Evolutionary conservation across 2,797 vertebrate genomes (phyloP).

Genomic region (Myotis findleyi): DNA sequence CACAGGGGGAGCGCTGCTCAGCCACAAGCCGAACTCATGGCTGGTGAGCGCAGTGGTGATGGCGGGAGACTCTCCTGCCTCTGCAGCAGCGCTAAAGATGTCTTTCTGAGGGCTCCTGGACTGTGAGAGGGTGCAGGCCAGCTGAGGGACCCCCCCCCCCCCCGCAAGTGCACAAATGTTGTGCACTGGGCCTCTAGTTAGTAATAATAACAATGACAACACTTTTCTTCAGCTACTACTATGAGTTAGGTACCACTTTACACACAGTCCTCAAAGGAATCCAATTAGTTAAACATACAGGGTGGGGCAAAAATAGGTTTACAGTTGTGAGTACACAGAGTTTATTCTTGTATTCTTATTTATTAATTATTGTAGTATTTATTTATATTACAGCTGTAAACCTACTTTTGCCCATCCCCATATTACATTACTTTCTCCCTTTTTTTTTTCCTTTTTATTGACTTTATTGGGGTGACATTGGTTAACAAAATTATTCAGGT

Average conservation of each 20-base stretch:
- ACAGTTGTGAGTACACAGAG: neutral
- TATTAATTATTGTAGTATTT: neutral
- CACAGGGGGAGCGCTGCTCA: too few species aligned
- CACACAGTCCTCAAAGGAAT: neutral
- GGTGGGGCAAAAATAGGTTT: neutral
- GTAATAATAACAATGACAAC: neutral
- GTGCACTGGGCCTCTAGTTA: neutral
- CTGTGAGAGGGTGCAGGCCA: too few species aligned
- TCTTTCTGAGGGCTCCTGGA: too few species aligned
- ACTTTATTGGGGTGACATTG: neutral
- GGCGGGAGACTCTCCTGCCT: too few species aligned
- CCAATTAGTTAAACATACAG: neutral
- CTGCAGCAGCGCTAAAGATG: too few species aligned
- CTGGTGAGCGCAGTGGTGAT: too few species aligned
- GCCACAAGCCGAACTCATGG: too few species aligned
- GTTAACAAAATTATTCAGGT: neutral
- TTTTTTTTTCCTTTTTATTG: neutral
- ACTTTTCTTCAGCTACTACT: neutral
- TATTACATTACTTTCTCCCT: neutral
- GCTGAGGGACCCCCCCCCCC: too few species aligned
- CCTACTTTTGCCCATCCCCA: neutral
- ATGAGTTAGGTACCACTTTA: neutral
- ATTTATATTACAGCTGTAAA: neutral
- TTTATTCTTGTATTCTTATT: neutral
- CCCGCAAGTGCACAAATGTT: too few species aligned